These are phyloP conservation scores for Dendropsophus ebraccatus DNA, from an alignment of 2,113 vertebrate genomes.

Conservation along the genomic window DNA sequence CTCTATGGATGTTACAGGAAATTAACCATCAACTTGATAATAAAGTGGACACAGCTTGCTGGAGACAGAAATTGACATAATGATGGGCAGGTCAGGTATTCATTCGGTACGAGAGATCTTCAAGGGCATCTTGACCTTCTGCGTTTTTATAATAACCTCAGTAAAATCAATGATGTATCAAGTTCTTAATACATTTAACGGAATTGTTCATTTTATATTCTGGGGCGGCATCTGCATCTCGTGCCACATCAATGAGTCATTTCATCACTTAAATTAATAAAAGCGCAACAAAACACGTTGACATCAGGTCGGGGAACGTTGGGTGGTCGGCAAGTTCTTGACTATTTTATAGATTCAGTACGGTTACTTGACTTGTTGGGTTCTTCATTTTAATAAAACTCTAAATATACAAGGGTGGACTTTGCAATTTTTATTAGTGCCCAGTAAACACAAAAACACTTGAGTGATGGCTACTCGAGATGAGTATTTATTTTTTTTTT, in stretches of 20 bases:
- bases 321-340: not conserved
- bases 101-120: constrained; percentile 50
- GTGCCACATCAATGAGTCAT: not conserved
- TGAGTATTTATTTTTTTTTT: too few species aligned
- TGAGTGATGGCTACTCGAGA: too few species aligned
- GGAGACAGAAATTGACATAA: constrained; percentile 58
- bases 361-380: not conserved
- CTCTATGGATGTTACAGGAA: constrained; percentile 61
- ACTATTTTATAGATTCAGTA: not conserved
- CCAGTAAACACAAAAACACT: too few species aligned
- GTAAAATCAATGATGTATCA: constrained; percentile 55
- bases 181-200: constrained; percentile 46
- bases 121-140: constrained; percentile 56
- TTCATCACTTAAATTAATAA: not conserved
- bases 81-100: constrained; percentile 35
- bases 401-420: too few species aligned
- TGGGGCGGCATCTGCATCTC: not conserved
- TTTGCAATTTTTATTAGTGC: too few species aligned
- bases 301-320: not conserved
- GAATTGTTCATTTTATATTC: constrained; percentile 49
- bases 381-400: too few species aligned
- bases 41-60: constrained; percentile 60
- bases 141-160: constrained; percentile 37
- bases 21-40: constrained; percentile 54
- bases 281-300: not conserved